Evolutionary conservation across 2,888 invertebrate species (phyloP), one percentile per base, ranked within the genome.

Genomic region (Tenthredo amoena): DNA sequence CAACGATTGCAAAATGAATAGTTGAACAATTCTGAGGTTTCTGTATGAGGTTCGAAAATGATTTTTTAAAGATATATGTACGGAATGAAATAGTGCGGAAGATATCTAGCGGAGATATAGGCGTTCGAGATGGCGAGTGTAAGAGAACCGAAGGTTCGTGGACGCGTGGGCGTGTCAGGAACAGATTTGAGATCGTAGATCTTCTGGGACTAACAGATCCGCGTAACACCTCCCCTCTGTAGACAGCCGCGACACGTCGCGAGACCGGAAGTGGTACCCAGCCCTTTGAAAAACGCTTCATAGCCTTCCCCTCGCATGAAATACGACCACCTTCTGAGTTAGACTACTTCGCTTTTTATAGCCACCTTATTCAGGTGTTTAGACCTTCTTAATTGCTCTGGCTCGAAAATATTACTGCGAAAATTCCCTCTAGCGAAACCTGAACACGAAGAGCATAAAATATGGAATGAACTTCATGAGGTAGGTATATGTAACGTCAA

Each of bases 171-270:
- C 71, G 83, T 83, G 83, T 65, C 83, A 47, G 83, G 71, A 68
- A 71, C 83, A 83, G 83, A 83, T 83, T 83, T 40, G 7, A 21
- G 71, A 71, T 83, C 83, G 71, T 83, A 83, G 83, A 83, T 83
- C 83, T 83, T 83, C 83, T 65, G 71, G 83, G 83, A 83, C 83
- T 83, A 83, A 83, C 83, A 83, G 83, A 83, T 65, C 83, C 65
- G 83, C 71, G 50, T 68, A 68, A 83, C 83, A 65, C 71, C 83
- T 68, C 83, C 71, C 68, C 40, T 40, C 65, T 68, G 81, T 83
- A 68, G 71, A 71, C 71, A 21, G 68, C 68, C 83, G 65, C 43
- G 68, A 83, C 68, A 21, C 65, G 83, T 83, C 43, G 68, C 83
- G 43, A 83, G 83, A 71, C 83, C 83, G 83, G 83, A 83, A 83